Conservation (phyloP, 2,113 vertebrate species). For the Manacus vitellinus region DNA sequence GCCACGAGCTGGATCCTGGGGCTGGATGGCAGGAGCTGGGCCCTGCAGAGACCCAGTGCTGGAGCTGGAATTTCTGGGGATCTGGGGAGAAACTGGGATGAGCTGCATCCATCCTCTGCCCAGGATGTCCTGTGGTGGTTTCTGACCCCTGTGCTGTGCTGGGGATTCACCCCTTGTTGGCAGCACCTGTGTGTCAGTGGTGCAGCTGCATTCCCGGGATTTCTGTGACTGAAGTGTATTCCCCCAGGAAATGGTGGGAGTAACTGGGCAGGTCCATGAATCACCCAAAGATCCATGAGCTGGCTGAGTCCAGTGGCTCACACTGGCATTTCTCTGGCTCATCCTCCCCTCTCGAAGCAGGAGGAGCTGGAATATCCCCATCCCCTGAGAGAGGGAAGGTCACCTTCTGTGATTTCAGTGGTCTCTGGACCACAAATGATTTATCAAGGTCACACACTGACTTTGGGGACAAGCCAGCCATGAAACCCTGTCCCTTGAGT, state of each 20-base stretch:
- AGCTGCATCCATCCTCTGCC: not conserved
- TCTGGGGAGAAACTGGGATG: not conserved
- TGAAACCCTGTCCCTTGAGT: not conserved
- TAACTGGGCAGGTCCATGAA: not conserved
- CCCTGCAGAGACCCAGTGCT: accelerated
- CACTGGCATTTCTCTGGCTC: accelerated
- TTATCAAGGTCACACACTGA: not conserved
- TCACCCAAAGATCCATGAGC: not conserved
- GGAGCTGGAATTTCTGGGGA: not conserved
- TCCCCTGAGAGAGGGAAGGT: not conserved
- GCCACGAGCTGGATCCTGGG: not conserved
- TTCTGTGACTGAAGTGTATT: slow-evolving; percentile 35
- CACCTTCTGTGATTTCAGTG: not conserved
- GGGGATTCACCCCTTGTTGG: not conserved
- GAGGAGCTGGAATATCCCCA: not conserved
- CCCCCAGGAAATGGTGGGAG: not conserved
- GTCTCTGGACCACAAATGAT: not conserved
- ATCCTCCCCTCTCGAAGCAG: not conserved
- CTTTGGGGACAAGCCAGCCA: not conserved
- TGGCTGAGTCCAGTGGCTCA: accelerated
- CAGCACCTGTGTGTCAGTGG: slow-evolving; percentile 3
- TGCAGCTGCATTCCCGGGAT: slow-evolving; percentile 21
- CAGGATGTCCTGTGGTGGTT: accelerated
- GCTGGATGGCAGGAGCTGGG: not conserved
- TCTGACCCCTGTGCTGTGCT: not conserved